Evolutionary conservation across 2,797 vertebrate species (phyloP).

Genomic region (Heteromormyrus szaboi): DNA sequence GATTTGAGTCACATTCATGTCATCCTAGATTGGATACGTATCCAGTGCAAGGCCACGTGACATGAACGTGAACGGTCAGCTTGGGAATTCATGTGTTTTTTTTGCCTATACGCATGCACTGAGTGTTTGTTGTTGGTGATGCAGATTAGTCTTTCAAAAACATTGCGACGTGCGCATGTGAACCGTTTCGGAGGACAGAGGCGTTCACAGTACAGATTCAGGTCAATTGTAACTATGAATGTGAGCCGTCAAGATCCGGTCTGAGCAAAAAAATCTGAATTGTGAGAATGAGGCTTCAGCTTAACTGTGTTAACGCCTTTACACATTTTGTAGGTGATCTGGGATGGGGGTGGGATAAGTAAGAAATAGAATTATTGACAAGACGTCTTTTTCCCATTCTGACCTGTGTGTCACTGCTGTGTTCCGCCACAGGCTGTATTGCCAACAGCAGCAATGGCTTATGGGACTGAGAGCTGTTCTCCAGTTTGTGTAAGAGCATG

Average conservation of each 20-base stretch:
- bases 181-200: not conserved
- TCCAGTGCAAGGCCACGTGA: not conserved
- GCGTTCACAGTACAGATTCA: not conserved
- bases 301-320: not conserved
- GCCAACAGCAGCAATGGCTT: not conserved
- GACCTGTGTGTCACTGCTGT: not conserved
- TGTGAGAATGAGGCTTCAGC: not conserved
- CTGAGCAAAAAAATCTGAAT: not conserved
- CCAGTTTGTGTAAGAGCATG: not conserved
- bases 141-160: not conserved
- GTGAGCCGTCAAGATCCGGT: not conserved
- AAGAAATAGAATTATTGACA: not conserved
- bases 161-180: not conserved
- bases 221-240: not conserved
- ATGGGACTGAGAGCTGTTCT: not conserved
- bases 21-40: not conserved
- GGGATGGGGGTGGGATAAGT: not conserved
- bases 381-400: not conserved
- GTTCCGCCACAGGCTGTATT: not conserved
- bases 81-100: not conserved
- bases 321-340: not conserved
- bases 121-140: not conserved
- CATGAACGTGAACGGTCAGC: not conserved
- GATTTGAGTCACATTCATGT: not conserved
- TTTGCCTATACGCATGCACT: not conserved